These are phyloP conservation scores for Smutsia gigantea DNA, from an alignment of 2,797 vertebrate species.

Conservation along the genomic window DNA sequence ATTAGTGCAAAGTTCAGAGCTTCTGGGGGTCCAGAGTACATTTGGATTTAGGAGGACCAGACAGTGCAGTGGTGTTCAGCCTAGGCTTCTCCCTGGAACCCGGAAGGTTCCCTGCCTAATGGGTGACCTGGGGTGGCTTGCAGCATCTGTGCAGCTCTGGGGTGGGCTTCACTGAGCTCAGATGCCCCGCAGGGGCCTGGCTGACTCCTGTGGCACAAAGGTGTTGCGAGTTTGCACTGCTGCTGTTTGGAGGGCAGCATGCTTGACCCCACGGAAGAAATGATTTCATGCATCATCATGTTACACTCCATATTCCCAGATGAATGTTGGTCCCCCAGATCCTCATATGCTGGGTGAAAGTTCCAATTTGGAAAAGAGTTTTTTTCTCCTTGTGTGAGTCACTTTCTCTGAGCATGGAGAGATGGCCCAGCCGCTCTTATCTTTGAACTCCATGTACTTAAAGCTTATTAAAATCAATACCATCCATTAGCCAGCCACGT, in stretches of 20 bases:
- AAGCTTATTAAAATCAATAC: conserved; percentile 91
- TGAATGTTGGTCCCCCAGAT: not conserved
- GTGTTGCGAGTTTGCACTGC: fast-evolving
- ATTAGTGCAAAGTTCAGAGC: fast-evolving
- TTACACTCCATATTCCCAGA: not conserved
- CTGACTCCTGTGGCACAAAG: fast-evolving
- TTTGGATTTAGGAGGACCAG: too few species aligned
- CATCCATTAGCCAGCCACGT: conserved; percentile 88
- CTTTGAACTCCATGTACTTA: conserved; percentile 86
- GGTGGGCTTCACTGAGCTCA: not conserved
- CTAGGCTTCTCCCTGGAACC: not conserved
- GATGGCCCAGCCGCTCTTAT: conserved; percentile 84
- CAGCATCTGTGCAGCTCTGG: fast-evolving
- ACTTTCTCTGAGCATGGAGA: conserved; percentile 62
- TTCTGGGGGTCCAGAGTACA: fast-evolving
- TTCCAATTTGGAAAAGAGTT: conserved; percentile 17
- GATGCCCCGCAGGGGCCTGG: not conserved
- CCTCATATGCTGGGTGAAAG: fast-evolving
- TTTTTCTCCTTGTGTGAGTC: not conserved
- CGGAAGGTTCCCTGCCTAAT: fast-evolving
- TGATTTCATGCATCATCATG: fast-evolving
- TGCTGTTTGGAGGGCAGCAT: fast-evolving
- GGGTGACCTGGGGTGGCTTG: fast-evolving
- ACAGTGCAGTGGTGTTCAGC: fast-evolving
- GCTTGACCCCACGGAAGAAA: not conserved